Conservation (phyloP, 1,140 invertebrate genomes). For the Ditylenchus dipsaci region DNA sequence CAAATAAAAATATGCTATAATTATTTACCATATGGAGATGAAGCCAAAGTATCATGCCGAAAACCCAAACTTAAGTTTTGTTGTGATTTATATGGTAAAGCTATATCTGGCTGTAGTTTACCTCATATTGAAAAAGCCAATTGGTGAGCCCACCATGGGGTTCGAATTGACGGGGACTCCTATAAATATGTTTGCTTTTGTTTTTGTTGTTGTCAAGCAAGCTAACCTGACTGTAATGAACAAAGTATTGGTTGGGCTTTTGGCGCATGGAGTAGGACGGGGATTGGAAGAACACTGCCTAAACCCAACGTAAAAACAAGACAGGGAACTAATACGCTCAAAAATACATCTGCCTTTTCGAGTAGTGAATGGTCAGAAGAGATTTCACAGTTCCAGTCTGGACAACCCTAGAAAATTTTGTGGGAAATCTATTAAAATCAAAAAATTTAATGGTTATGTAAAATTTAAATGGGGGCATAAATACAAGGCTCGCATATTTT, state of each 20-base stretch:
- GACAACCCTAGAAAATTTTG: slow-evolving; percentile 46
- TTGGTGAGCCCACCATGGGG: not conserved
- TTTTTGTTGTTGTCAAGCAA: not conserved
- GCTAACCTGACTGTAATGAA: slow-evolving; percentile 46
- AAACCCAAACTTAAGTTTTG: slow-evolving; percentile 49
- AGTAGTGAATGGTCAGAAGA: slow-evolving; percentile 14
- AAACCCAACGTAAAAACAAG: not conserved
- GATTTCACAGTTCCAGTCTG: slow-evolving; percentile 54
- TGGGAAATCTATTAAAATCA: not conserved
- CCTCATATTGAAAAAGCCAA: slow-evolving; percentile 15
- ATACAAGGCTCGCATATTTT: no score
- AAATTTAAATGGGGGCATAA: no score
- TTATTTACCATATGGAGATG: slow-evolving; percentile 48
- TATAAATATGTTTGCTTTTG: slow-evolving; percentile 18
- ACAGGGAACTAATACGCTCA: no score
- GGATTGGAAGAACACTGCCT: slow-evolving; percentile 24
- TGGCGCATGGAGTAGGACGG: not conserved
- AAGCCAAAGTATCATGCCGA: slow-evolving; percentile 41
- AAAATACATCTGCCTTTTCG: not conserved
- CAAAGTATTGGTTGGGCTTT: slow-evolving; percentile 40
- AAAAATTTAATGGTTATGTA: no score
- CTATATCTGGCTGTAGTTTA: not conserved
- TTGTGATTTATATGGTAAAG: not conserved
- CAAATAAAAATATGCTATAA: no score
- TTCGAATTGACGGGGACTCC: slow-evolving; percentile 39